Percentiles rank a stretch among this genome's conserved stretches.
Evolutionary conservation across 2,797 vertebrate species (phyloP).

Genomic region (Lagorchestes hirsutus): DNA sequence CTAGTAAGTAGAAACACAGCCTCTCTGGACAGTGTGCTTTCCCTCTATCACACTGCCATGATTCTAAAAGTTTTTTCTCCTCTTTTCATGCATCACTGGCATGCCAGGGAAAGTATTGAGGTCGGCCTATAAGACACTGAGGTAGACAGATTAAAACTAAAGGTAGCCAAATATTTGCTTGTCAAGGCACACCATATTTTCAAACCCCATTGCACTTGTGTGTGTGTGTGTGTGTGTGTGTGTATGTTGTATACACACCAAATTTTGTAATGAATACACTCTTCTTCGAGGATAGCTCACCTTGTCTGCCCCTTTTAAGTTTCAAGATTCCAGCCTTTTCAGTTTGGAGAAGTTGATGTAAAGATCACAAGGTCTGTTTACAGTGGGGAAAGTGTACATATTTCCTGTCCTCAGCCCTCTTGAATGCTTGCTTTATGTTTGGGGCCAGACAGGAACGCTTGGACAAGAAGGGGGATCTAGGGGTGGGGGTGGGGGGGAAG

Average conservation of each 20-base stretch:
- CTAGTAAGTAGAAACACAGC: neutral
- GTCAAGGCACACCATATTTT: conserved; percentile 18
- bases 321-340: conserved; percentile 65
- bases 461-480: conserved; percentile 39
- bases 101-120: conserved; percentile 25
- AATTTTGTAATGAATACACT: conserved; percentile 16
- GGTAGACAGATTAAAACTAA: conserved; percentile 22
- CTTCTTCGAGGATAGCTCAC: conserved; percentile 41
- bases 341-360: conserved; percentile 56
- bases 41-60: neutral
- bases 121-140: conserved; percentile 31
- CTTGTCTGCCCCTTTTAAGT: conserved; percentile 53
- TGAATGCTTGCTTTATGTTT: conserved; percentile 69
- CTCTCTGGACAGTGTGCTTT: neutral
- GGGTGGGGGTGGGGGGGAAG: conserved; percentile 38
- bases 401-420: conserved; percentile 65
- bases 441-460: conserved; percentile 63
- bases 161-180: conserved; percentile 20
- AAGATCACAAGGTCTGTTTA: conserved; percentile 58
- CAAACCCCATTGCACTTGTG: neutral
- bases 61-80: neutral
- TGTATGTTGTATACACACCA: conserved; percentile 1
- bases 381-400: conserved; percentile 58
- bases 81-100: conserved; percentile 23
- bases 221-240: neutral